A percentile compares a stretch with the other conserved stretches of the same genome.
Conservation (phyloP, 2,113 vertebrate species). For the Psittacula cyanocephala region DNA sequence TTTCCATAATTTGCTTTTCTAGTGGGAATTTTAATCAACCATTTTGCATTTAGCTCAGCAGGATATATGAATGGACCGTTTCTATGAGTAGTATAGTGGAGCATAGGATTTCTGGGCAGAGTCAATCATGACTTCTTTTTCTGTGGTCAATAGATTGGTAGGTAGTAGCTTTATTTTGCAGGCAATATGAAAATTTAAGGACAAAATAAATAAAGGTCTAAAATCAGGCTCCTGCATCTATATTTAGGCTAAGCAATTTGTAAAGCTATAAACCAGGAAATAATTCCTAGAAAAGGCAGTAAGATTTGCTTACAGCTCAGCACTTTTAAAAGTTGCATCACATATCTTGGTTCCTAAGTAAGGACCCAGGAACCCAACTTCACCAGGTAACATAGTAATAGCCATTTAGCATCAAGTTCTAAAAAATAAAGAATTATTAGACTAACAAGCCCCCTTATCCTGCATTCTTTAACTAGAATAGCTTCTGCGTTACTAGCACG, state of each 20-base stretch:
- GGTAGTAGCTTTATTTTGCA: background rate
- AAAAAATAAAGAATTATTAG: background rate
- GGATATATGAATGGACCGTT: background rate
- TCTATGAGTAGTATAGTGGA: background rate
- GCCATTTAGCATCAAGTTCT: background rate
- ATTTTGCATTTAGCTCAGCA: background rate
- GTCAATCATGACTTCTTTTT: background rate
- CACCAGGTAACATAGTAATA: background rate
- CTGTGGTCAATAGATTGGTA: background rate
- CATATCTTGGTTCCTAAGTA: background rate
- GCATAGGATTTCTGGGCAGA: background rate
- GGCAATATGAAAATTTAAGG: background rate
- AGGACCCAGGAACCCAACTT: background rate
- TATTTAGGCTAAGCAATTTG: background rate
- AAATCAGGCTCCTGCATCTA: background rate
- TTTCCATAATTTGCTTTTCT: constrained; percentile 5
- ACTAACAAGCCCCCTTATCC: background rate
- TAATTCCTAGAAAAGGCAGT: background rate
- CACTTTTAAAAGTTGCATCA: background rate
- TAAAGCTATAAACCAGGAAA: background rate
- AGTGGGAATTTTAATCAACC: background rate
- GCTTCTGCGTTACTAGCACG: background rate
- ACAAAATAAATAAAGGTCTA: background rate
- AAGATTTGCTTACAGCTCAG: background rate
- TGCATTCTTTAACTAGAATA: background rate